Conservation (phyloP, 30 jellyfish, hydroid and myxozoan species). For the Hydra vulgaris region DNA sequence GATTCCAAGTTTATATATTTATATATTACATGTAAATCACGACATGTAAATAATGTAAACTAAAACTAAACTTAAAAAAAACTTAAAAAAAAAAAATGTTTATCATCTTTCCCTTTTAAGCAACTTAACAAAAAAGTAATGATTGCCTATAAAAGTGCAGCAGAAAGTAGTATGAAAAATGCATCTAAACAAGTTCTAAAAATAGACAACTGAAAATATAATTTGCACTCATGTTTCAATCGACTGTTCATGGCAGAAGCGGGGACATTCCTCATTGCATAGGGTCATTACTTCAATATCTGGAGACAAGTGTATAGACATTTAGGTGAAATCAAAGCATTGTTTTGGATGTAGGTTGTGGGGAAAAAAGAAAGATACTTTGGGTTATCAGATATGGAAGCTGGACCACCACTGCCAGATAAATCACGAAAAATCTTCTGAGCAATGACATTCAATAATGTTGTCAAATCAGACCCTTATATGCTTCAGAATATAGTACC, state of each 20-base stretch:
- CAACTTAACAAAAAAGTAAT: conserved; percentile 7
- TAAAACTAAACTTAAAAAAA: too few relatives aligned
- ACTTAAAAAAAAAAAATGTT: too few relatives aligned
- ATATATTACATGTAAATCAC: too few relatives aligned
- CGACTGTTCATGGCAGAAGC: neutral
- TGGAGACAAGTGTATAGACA: conserved; percentile 11
- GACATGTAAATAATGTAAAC: too few relatives aligned
- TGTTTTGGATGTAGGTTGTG: neutral
- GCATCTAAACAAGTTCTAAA: neutral
- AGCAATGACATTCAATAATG: conserved; percentile 7
- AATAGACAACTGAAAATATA: neutral
- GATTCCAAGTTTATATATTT: too few relatives aligned
- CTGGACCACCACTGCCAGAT: conserved; percentile 8
- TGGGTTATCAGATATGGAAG: neutral
- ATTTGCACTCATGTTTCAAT: neutral
- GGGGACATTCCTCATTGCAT: neutral
- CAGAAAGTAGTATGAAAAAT: neutral
- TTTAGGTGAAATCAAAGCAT: neutral
- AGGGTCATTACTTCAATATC: neutral
- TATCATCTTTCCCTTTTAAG: neutral
- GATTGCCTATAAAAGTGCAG: neutral
- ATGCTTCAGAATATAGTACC: neutral
- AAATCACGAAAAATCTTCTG: neutral
- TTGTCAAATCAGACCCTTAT: neutral
- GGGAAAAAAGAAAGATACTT: conserved; percentile 10